Base-by-base conservation (phyloP, 2,888 invertebrate species). In the Ligdia adustata region DNA sequence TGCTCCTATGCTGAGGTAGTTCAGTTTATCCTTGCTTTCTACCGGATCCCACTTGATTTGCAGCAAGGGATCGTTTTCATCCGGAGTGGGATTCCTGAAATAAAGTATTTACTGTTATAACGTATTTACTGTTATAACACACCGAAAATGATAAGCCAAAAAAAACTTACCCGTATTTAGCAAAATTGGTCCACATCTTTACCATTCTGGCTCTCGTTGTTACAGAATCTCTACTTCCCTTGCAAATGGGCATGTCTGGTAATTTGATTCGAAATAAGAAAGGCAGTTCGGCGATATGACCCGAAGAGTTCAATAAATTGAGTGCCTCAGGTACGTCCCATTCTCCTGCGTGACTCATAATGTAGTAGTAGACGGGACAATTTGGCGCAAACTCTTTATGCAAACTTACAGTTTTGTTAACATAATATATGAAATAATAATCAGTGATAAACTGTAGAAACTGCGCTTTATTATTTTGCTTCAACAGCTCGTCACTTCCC, bases 171-270 rank as follows among this genome's bases (percentile, higher is more conserved):
- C 91, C 83, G 58, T 75, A 80, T 77, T 84, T 90, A 24, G 91
- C 90, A 64, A 91, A 91, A 62, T 91, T 90, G 0, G 90, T 90
- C 89, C 91, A 91, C 82, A 91, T 76, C 62, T 75, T 82, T 2
- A 86, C 62, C 34, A 89, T 74, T 66, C 81, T 76, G 12, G 62
- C 75, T 54, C 82, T 78, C 9, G 82, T 85, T 28, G 55, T 71
- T 2, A 82, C 60, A 4, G 84, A 82, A 56, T 88, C 84, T 40
- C 79, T 64, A 54, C 78, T 82, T 11, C 85, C 85, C 60, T 78
- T 79, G 50, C 72, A 79, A 14, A 64, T 18, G 3, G 61, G 58
- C 13, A 48, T 48, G 7, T 71, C 66, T 6, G 69, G 64, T 37
- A 60, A 55, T 60, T 71, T 77, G 4, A 82, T 62, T 14, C 73